phyloP scores from a whole-genome alignment of 2,797 vertebrate genomes.

The Bradypus variegatus region DNA sequence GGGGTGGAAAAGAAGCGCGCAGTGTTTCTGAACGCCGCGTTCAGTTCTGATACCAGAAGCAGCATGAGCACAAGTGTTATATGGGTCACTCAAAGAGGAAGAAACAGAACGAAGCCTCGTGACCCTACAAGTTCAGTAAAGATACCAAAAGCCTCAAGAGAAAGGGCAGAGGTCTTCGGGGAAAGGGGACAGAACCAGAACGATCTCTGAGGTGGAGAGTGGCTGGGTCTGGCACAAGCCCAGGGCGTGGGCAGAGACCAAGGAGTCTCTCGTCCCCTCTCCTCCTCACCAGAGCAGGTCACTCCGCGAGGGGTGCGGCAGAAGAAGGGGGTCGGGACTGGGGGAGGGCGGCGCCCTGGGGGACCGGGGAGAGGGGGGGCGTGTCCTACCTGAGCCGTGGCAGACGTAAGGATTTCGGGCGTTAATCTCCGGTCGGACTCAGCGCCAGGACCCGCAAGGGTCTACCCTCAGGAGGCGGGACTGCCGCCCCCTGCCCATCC shows the following conservation, averaged over 20 bases:
- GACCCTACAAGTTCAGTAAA: constrained; percentile 45
- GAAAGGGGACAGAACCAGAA: not conserved
- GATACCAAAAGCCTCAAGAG: not conserved
- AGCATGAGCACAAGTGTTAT: constrained; percentile 41
- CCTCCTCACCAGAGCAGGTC: not conserved
- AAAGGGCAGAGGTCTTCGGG: not conserved
- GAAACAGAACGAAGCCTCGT: constrained; percentile 16
- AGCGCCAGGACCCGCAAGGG: constrained; percentile 14
- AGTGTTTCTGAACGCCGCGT: not conserved
- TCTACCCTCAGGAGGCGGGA: constrained; percentile 46
- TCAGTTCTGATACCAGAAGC: not conserved
- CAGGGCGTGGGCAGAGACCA: not conserved
- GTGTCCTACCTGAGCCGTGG: constrained; percentile 71
- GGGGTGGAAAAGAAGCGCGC: not conserved
- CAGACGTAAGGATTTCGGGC: constrained; percentile 43
- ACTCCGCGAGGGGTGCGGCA: not conserved
- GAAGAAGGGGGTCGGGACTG: not conserved
- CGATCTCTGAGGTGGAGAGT: not conserved
- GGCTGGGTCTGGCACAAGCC: not conserved
- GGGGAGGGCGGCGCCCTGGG: not conserved
- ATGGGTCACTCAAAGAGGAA: constrained; percentile 53
- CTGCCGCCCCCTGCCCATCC: constrained; percentile 62
- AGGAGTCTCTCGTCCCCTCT: not conserved
- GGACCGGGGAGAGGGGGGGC: constrained; percentile 10
- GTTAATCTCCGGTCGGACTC: constrained; percentile 23